Percentiles rank a stretch among this genome's conserved stretches.
Conservation (phyloP, 2,888 invertebrate genomes). For the Aphidoletes aphidimyza region DNA sequence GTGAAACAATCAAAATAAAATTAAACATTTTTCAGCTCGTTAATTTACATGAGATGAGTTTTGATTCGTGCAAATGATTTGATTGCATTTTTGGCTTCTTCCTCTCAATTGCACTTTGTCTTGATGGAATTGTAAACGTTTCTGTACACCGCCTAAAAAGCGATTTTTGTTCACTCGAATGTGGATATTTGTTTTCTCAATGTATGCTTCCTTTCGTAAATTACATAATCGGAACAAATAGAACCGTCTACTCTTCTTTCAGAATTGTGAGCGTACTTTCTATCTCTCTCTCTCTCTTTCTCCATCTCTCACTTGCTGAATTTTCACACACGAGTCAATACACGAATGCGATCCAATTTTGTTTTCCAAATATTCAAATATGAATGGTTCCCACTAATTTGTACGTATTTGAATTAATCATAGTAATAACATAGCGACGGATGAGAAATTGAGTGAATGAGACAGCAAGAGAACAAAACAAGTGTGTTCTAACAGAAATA, state of each 20-base stretch:
- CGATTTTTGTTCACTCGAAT: background rate
- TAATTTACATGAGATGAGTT: conserved; percentile 50
- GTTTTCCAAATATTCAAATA: background rate
- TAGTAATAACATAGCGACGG: background rate
- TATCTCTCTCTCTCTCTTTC: background rate
- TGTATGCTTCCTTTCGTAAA: too few relatives aligned
- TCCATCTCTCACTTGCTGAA: background rate
- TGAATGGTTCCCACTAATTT: conserved; percentile 31
- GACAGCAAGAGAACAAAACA: background rate
- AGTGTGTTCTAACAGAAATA: background rate
- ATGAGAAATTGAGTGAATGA: background rate
- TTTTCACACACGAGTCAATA: conserved; percentile 25
- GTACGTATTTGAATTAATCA: conserved; percentile 33
- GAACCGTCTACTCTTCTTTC: background rate
- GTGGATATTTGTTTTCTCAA: background rate
- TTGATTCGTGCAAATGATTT: conserved; percentile 40
- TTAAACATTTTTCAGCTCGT: conserved; percentile 53
- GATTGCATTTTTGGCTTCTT: conserved; percentile 44
- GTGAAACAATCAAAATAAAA: conserved; percentile 48
- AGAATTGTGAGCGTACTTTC: background rate
- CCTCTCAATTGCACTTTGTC: conserved; percentile 18
- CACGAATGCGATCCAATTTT: conserved; percentile 6
- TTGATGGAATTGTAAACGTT: background rate
- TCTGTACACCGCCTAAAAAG: background rate
- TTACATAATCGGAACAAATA: conserved; percentile 46